These are phyloP conservation scores for Anguilla megastoma DNA, from an alignment of 2,797 vertebrate species.

Conservation along the genomic window DNA sequence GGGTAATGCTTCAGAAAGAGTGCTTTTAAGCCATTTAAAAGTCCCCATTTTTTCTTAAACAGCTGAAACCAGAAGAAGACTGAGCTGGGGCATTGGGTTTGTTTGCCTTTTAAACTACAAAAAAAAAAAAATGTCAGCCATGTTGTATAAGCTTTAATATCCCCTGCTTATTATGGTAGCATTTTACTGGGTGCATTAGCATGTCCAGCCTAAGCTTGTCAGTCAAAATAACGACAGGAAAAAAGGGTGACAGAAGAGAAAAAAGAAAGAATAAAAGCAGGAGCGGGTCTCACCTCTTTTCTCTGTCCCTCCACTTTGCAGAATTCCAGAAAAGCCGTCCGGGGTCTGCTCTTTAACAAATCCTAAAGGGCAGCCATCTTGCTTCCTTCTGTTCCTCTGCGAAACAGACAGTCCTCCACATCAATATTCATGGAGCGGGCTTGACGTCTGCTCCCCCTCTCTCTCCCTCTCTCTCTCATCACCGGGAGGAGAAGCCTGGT, in stretches of 20 bases:
- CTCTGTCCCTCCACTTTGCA: conserved; percentile 84
- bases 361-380: conserved; percentile 99
- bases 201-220: conserved; percentile 45
- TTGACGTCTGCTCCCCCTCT: conserved; percentile 79
- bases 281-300: conserved; percentile 80
- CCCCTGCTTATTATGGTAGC: conserved; percentile 76
- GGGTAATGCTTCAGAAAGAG: conserved; percentile 58
- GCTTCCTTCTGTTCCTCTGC: conserved; percentile 96
- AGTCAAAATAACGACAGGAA: conserved; percentile 49
- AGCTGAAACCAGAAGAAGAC: not conserved
- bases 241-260: conserved; percentile 35
- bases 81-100: conserved; percentile 16
- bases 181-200: conserved; percentile 63
- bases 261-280: conserved; percentile 39
- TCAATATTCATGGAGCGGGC: conserved; percentile 95
- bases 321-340: conserved; percentile 84
- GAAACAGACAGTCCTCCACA: conserved; percentile 93
- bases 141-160: conserved; percentile 87
- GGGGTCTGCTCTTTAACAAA: conserved; percentile 88
- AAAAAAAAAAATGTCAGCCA: conserved; percentile 84
- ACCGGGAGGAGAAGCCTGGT: conserved; percentile 77
- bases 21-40: conserved; percentile 61
- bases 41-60: conserved; percentile 55
- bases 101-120: conserved; percentile 51
- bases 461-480: conserved; percentile 63